phyloP scores from a whole-genome alignment of 2,113 vertebrate genomes.

The Lamprologus callipterus region DNA sequence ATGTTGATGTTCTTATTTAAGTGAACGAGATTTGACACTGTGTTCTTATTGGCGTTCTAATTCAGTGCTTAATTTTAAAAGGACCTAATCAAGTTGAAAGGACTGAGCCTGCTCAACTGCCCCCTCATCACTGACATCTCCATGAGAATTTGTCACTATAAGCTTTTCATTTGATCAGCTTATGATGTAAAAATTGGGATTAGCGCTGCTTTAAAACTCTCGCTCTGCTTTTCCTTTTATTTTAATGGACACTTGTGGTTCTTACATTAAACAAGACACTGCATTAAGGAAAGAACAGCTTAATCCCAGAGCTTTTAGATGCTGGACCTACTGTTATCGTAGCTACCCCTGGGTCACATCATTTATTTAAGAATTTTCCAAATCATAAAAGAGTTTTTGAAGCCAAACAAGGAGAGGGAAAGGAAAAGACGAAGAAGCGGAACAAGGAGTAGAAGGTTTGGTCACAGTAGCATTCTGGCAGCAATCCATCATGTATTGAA shows the following conservation, averaged over 20 bases:
- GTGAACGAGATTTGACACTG: not conserved
- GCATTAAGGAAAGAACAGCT: not conserved
- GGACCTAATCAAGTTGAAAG: not conserved
- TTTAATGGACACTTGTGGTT: not conserved
- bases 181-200: not conserved
- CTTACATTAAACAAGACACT: not conserved
- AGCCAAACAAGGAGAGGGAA: not conserved
- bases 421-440: not conserved
- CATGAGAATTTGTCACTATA: not conserved
- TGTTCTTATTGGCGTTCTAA: not conserved
- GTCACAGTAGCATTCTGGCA: conserved; percentile 13
- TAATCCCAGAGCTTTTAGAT: not conserved
- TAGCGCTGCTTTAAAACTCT: not conserved
- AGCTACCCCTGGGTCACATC: not conserved
- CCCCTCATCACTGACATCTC: not conserved
- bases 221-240: not conserved
- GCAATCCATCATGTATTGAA: conserved; percentile 17
- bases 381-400: not conserved
- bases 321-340: not conserved
- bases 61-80: not conserved
- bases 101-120: not conserved
- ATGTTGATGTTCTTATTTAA: not conserved
- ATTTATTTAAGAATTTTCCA: not conserved
- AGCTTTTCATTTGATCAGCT: not conserved
- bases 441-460: not conserved